Conservation (phyloP, 2,797 vertebrate genomes). For the Onychomys leucogaster region DNA sequence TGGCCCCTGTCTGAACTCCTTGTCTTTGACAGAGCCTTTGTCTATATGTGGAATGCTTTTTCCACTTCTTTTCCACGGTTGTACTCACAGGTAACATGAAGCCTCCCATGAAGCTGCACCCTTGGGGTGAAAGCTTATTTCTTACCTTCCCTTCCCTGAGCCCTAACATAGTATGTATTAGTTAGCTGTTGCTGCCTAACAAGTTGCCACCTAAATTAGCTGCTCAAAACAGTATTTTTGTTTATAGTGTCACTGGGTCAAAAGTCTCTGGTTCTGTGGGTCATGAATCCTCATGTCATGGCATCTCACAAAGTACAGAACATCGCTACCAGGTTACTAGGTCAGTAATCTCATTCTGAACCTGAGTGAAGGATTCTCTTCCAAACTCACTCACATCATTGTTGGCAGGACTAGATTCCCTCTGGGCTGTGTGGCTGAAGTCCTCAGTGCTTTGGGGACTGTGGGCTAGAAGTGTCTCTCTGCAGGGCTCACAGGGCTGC, state of each 20-base stretch:
- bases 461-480: neutral
- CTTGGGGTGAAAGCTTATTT: neutral
- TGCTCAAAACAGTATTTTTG: neutral
- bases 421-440: too few relatives aligned
- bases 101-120: too few relatives aligned
- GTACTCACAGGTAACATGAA: neutral
- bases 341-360: neutral
- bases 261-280: neutral
- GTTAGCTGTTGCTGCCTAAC: neutral
- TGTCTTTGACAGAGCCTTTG: neutral
- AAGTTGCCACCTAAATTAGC: neutral
- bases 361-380: neutral
- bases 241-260: neutral
- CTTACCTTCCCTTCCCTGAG: neutral
- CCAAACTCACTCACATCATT: neutral
- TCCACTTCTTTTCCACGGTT: neutral
- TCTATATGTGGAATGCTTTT: neutral
- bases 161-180: neutral
- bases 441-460: neutral
- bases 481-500: neutral
- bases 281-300: neutral
- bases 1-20: accelerated
- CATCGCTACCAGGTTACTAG: neutral
- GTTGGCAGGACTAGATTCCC: neutral
- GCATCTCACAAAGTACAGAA: neutral